phyloP scores from a whole-genome alignment of 1,140 invertebrate genomes.

The Drosophila bocqueti region DNA sequence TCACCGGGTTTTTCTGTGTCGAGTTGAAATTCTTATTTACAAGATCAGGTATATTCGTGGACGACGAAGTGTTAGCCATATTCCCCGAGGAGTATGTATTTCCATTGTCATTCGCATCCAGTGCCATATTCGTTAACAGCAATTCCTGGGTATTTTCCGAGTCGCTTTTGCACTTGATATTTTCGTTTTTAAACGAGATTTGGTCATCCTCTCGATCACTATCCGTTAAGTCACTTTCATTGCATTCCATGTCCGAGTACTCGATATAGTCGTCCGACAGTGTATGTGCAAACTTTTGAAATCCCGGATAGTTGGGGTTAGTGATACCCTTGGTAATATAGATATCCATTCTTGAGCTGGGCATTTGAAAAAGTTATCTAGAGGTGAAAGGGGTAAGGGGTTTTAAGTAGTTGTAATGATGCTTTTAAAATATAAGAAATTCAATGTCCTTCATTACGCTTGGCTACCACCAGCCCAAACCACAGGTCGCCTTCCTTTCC shows the following conservation, averaged over 20 bases:
- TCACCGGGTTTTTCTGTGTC: constrained; percentile 12
- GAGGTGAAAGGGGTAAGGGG: not conserved
- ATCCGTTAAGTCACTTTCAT: constrained; percentile 61
- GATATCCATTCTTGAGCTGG: constrained; percentile 45
- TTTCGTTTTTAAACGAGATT: constrained; percentile 6
- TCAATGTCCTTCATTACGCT: constrained; percentile 1
- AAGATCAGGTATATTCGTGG: constrained; percentile 34
- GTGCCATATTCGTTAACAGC: not conserved
- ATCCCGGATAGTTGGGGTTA: constrained; percentile 92
- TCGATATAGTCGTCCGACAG: constrained; percentile 65
- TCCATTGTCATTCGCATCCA: constrained; percentile 19
- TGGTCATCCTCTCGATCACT: constrained; percentile 35
- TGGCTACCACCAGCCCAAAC: too few species aligned
- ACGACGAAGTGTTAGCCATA: not conserved
- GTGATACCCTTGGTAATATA: constrained; percentile 88
- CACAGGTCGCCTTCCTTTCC: not conserved
- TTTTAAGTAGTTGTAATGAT: not conserved
- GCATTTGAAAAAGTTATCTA: constrained; percentile 26
- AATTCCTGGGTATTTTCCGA: constrained; percentile 10
- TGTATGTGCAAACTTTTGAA: constrained; percentile 86
- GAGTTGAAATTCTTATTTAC: constrained; percentile 33
- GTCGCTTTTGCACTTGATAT: not conserved
- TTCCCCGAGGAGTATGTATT: constrained; percentile 9
- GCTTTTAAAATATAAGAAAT: not conserved
- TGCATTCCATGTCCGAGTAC: constrained; percentile 47